Evolutionary conservation across 2,113 vertebrate species (phyloP).

Genomic region (Carettochelys insculpta): DNA sequence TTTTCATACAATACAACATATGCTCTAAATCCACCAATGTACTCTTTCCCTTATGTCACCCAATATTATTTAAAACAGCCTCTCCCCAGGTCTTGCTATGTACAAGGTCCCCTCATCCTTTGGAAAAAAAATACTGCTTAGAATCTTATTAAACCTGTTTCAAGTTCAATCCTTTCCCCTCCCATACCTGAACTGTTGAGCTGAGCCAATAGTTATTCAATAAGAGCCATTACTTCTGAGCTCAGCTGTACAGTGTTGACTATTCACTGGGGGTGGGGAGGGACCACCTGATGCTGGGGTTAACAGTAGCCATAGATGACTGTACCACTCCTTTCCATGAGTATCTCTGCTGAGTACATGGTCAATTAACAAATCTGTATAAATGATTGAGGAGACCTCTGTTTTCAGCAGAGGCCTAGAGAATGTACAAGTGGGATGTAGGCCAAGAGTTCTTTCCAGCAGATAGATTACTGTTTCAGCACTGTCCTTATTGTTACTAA

Average conservation of each 20-base stretch:
- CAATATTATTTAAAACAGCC: not conserved
- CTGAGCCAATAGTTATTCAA: not conserved
- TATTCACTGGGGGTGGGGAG: not conserved
- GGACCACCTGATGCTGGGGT: not conserved
- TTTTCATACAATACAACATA: not conserved
- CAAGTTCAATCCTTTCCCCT: not conserved
- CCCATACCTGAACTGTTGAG: too few species aligned
- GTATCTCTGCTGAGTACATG: not conserved
- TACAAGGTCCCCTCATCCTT: not conserved
- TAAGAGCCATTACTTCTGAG: not conserved
- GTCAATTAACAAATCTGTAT: slow-evolving; percentile 32
- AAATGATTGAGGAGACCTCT: slow-evolving; percentile 1
- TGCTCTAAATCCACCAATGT: not conserved
- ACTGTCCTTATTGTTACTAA: slow-evolving; percentile 20
- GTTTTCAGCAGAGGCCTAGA: not conserved
- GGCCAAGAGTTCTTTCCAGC: not conserved
- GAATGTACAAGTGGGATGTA: too few species aligned
- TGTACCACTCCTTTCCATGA: not conserved
- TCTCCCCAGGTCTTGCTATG: not conserved
- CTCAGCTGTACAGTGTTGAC: not conserved
- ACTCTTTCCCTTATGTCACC: not conserved
- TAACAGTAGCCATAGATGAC: not conserved
- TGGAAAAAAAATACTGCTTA: not conserved
- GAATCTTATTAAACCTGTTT: not conserved
- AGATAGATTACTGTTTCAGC: not conserved